phyloP scores from a whole-genome alignment of 2,888 invertebrate genomes.

The Platycheirus albimanus region DNA sequence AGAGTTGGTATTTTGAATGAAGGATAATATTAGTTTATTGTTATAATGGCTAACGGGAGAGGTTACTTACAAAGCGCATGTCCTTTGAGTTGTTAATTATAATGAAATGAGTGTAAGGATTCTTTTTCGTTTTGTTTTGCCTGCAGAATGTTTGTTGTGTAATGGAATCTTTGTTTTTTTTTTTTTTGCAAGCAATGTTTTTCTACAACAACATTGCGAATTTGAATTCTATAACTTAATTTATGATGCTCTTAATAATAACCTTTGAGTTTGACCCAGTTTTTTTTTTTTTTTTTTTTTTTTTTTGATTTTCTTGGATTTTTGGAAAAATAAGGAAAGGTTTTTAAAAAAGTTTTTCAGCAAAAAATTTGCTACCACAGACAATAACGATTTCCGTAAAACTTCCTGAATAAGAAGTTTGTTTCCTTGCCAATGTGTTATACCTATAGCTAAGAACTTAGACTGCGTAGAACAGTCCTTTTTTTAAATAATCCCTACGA shows the following conservation, averaged over 20 bases:
- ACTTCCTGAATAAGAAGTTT: too few relatives aligned
- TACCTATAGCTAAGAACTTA: too few relatives aligned
- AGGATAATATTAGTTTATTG: not conserved
- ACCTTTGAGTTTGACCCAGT: slow-evolving; percentile 40
- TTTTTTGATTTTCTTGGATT: too few relatives aligned
- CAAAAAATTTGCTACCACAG: too few relatives aligned
- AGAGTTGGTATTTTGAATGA: not conserved
- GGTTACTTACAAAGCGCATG: slow-evolving; percentile 41
- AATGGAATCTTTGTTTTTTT: slow-evolving; percentile 50
- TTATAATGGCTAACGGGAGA: slow-evolving; percentile 7
- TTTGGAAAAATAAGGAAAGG: too few relatives aligned
- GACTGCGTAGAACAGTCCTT: too few relatives aligned
- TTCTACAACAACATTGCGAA: not conserved
- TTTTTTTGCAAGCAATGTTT: too few relatives aligned
- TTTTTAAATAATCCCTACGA: too few relatives aligned
- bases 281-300: not conserved
- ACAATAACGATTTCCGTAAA: too few relatives aligned
- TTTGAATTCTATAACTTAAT: slow-evolving; percentile 45
- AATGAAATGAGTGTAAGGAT: not conserved
- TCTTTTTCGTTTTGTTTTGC: not conserved
- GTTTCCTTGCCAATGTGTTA: too few relatives aligned
- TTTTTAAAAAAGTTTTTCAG: slow-evolving; percentile 14
- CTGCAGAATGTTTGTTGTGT: slow-evolving; percentile 58
- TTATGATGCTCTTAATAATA: slow-evolving; percentile 23
- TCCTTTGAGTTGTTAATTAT: slow-evolving; percentile 29